A percentile compares a stretch with the other conserved stretches of the same genome.
Conservation (phyloP, 2,888 invertebrate species). For the Byasa hedistus region DNA sequence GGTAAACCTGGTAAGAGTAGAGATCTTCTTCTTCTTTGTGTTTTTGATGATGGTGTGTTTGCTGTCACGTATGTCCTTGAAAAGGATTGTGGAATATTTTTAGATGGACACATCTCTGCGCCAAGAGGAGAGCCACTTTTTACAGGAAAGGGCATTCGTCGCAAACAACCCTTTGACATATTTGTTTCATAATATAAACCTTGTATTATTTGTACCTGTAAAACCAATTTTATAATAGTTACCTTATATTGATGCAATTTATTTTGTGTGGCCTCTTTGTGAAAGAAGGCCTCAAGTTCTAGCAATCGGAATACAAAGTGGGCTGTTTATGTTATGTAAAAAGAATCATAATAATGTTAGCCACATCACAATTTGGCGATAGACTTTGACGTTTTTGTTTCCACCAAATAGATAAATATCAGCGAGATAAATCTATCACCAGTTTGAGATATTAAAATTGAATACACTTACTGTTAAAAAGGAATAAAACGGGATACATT, state of each 20-base stretch:
- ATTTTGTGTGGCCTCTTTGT: too few species aligned
- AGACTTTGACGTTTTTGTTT: background rate
- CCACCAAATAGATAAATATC: background rate
- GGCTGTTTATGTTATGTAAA: too few species aligned
- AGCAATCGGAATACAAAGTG: too few species aligned
- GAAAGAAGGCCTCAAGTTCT: too few species aligned
- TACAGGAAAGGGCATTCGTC: constrained; percentile 18
- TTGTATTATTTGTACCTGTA: constrained; percentile 21
- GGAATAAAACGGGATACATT: constrained; percentile 3
- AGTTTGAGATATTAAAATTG: background rate
- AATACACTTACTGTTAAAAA: constrained; percentile 19
- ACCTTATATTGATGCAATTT: background rate
- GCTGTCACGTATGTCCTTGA: background rate
- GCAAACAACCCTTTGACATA: constrained; percentile 9
- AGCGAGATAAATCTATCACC: background rate
- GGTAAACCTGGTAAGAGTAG: constrained; percentile 21
- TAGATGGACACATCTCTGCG: constrained; percentile 1
- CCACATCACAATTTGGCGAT: background rate
- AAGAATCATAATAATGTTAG: too few species aligned
- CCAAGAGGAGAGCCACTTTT: background rate
- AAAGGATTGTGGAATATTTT: background rate
- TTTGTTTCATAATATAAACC: constrained; percentile 9
- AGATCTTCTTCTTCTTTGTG: constrained; percentile 19
- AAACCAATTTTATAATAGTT: constrained; percentile 3
- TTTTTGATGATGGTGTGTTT: background rate